Percentiles rank a stretch among this genome's conserved stretches.
These are phyloP conservation scores for Virgularia gustaviana DNA, from an alignment of 92 coral and sea anemone species.

Conservation along the genomic window DNA sequence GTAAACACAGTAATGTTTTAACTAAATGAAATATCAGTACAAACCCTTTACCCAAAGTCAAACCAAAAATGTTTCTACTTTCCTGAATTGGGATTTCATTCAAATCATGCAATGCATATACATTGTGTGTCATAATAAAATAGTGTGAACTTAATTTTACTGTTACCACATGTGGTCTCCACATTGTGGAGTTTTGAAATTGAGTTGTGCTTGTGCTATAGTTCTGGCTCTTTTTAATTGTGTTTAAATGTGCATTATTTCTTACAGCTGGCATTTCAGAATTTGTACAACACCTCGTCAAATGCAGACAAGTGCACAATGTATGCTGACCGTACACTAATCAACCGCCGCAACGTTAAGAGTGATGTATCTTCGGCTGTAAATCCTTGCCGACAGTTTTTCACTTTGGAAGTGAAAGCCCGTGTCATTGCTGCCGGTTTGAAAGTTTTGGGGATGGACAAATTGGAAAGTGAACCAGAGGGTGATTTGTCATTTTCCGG, in stretches of 20 bases:
- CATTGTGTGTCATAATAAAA: no score
- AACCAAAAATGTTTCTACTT: no score
- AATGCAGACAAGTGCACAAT: slow-evolving; percentile 72
- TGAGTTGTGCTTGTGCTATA: no score
- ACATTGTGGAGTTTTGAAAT: no score
- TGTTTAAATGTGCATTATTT: background rate
- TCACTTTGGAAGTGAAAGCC: slow-evolving; percentile 59
- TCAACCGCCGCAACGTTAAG: slow-evolving; percentile 67
- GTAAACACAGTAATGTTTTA: background rate
- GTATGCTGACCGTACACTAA: slow-evolving; percentile 62
- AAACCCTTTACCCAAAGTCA: no score
- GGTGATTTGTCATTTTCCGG: slow-evolving; percentile 21
- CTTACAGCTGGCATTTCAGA: slow-evolving; percentile 57
- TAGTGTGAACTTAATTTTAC: no score
- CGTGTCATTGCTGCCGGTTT: slow-evolving; percentile 66
- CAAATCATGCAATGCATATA: no score
- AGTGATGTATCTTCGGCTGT: slow-evolving; percentile 67
- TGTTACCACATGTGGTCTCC: no score
- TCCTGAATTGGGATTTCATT: background rate
- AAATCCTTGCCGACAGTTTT: slow-evolving; percentile 67
- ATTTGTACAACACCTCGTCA: slow-evolving; percentile 59
- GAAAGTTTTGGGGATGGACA: slow-evolving; percentile 53
- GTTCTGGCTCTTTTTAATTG: background rate
- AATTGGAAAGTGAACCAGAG: slow-evolving; percentile 46
- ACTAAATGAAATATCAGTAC: background rate